Conservation (phyloP, 2,113 vertebrate species). For the Polypterus senegalus region DNA sequence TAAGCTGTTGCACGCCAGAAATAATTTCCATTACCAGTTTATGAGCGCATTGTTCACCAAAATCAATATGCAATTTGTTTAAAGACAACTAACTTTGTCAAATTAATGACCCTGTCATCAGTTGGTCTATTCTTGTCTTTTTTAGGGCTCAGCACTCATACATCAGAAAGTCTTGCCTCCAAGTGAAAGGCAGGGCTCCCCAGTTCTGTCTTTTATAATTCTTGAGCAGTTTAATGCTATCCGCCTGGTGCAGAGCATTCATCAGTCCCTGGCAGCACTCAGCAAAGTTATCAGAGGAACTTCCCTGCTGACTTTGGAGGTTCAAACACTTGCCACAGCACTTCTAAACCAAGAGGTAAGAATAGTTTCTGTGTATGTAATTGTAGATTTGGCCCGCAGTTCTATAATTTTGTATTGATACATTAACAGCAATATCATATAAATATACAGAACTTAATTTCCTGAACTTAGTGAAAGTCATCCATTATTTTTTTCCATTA, state of each 20-base stretch:
- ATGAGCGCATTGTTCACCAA: background rate
- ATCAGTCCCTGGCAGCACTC: slow-evolving; percentile 86
- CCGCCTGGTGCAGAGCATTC: slow-evolving; percentile 76
- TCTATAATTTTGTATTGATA: too few relatives aligned
- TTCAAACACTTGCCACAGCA: slow-evolving; percentile 75
- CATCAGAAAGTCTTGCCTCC: slow-evolving; percentile 80
- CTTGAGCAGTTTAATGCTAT: slow-evolving; percentile 84
- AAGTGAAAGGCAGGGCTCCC: slow-evolving; percentile 66
- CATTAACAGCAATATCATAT: too few relatives aligned
- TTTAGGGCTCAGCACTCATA: slow-evolving; percentile 80
- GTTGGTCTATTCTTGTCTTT: slow-evolving; percentile 6
- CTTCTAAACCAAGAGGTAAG: slow-evolving; percentile 90
- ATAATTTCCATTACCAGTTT: background rate
- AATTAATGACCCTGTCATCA: background rate
- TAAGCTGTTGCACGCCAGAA: too few relatives aligned
- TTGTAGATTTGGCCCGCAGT: too few relatives aligned
- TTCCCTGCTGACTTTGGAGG: slow-evolving; percentile 70
- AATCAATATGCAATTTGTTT: background rate
- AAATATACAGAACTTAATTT: too few relatives aligned
- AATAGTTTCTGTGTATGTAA: background rate
- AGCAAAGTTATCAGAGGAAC: slow-evolving; percentile 93
- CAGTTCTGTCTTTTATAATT: slow-evolving; percentile 70
- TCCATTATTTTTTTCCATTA: too few relatives aligned
- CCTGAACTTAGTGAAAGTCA: too few relatives aligned
- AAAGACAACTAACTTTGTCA: background rate